A percentile compares a stretch with the other conserved stretches of the same genome.
These are phyloP conservation scores for Psittacula cyanocephala DNA, from an alignment of 2,113 vertebrate species.

Conservation along the genomic window DNA sequence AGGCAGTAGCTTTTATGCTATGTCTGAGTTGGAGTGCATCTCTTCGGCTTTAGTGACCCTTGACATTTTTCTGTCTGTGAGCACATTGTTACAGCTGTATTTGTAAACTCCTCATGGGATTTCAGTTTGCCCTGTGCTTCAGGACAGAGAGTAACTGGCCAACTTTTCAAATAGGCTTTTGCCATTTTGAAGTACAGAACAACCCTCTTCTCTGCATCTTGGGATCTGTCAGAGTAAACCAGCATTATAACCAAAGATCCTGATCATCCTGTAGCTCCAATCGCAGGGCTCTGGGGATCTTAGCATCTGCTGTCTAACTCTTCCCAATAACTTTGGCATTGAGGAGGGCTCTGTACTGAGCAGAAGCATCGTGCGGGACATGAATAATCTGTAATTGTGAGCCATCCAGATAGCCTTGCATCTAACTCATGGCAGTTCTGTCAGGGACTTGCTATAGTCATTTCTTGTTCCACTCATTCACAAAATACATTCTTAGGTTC, in stretches of 20 bases:
- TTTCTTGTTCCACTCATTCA: background rate
- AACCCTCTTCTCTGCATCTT: background rate
- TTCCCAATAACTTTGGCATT: background rate
- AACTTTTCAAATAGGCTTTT: background rate
- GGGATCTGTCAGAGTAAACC: background rate
- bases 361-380: background rate
- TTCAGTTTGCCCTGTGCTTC: background rate
- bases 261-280: background rate
- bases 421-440: background rate
- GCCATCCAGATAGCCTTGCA: background rate
- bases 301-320: background rate
- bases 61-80: background rate
- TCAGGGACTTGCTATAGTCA: background rate
- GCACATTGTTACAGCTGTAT: background rate
- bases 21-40: background rate
- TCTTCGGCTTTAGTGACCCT: background rate
- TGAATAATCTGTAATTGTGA: background rate
- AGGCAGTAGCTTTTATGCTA: background rate
- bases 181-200: background rate
- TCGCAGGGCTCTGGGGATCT: background rate
- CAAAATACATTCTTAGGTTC: background rate
- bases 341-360: background rate
- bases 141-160: background rate
- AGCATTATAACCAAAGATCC: background rate
- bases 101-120: background rate